A percentile compares a stretch with the other conserved stretches of the same genome.
These are phyloP conservation scores for Ooceraea biroi DNA, from an alignment of 1,140 invertebrate genomes.

Conservation along the genomic window DNA sequence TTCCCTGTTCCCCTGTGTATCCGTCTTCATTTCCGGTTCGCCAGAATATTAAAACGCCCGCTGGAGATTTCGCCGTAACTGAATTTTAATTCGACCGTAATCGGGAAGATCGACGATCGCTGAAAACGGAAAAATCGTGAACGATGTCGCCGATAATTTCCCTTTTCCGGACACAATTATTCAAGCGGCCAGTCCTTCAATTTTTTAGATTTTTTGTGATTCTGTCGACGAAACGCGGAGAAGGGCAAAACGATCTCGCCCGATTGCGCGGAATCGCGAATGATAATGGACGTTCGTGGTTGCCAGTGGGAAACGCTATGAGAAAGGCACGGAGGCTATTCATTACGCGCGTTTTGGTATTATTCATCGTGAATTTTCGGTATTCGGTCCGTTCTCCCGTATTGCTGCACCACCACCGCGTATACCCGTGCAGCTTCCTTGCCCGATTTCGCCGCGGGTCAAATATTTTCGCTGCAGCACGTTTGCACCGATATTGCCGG, in stretches of 20 bases:
- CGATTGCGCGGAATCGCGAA: not conserved
- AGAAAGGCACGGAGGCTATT: not conserved
- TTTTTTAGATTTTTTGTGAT: not conserved
- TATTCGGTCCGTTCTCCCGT: not conserved
- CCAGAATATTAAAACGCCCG: not conserved
- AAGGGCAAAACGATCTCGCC: not conserved
- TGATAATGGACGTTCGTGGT: not conserved
- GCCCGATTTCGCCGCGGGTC: constrained; percentile 1
- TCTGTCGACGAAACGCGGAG: not conserved
- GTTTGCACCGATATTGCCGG: constrained; percentile 19
- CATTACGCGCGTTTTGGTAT: not conserved
- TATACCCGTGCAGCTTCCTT: not conserved
- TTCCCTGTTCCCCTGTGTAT: constrained; percentile 14
- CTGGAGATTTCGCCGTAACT: not conserved
- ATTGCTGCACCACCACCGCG: not conserved
- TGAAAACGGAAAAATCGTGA: not conserved
- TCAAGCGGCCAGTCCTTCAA: too few relatives aligned
- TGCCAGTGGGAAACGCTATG: not conserved
- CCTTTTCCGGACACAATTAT: not conserved
- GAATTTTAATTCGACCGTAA: constrained; percentile 44
- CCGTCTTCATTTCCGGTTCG: constrained; percentile 31
- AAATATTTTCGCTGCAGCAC: constrained; percentile 31
- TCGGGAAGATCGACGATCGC: not conserved
- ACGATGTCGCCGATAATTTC: not conserved
- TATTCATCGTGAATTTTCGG: constrained; percentile 27